Evolutionary conservation across 1,140 invertebrate genomes (phyloP), one percentile per base, ranked within the genome.

Genomic region (Lethocerus indicus): DNA sequence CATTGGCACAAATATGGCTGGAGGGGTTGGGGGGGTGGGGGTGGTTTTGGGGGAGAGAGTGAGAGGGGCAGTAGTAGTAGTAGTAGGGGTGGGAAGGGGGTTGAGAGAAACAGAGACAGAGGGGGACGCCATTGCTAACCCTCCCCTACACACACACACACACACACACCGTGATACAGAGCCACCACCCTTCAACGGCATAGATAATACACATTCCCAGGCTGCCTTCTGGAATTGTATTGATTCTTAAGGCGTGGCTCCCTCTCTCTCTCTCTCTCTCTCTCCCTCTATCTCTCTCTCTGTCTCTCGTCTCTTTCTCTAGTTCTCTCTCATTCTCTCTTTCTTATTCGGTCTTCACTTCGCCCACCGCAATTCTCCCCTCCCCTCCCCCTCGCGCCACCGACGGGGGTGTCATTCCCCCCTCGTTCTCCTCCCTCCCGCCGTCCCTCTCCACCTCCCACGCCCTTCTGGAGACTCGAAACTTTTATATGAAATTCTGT

Each of bases 401-500:
- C n/a, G n/a, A n/a, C n/a, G n/a, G n/a, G n/a, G n/a, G n/a, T n/a
- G n/a, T n/a, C n/a, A n/a, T n/a, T n/a, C n/a, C n/a, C n/a, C n/a
- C n/a, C n/a, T n/a, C n/a, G n/a, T n/a, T 27, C 14, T 20, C n/a
- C n/a, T 26, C 42, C 12, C 3, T 27, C 25, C n/a, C n/a, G 12
- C 12, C 26, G 21, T 14, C 42, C 26, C 12, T 28, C 26, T 28
- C 21, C 42, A 14, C 21, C 37, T 39, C 37, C 6, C 37, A 7
- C 6, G 21, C 6, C 6, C 6, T 16, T 20, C 21, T 20, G n/a
- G 40, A 14, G 40, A 42, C 21, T 24, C 21, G 29, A 28, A 44
- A 44, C 42, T 44, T 44, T 44, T 44, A 44, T 44, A 44, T 44
- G 42, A 44, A 44, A 44, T 44, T 44, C 42, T 44, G 29, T 44